A percentile compares a stretch with the other conserved stretches of the same genome.
These are phyloP conservation scores for Rotaria sp. DNA, from an alignment of 2,888 invertebrate genomes.

Conservation along the genomic window DNA sequence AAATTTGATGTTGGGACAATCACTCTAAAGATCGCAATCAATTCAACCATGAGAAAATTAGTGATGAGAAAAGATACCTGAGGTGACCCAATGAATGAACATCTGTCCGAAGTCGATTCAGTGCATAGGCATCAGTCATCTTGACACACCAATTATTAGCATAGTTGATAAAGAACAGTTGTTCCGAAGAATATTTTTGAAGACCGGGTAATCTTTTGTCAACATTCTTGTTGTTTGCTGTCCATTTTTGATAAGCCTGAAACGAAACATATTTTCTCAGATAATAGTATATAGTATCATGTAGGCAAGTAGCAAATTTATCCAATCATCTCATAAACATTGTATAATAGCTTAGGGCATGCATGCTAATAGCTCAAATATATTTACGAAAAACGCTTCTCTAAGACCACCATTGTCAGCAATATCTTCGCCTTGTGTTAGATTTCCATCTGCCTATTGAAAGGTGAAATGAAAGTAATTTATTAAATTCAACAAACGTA, in stretches of 20 bases:
- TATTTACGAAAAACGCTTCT: slow-evolving; percentile 56
- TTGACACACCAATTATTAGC: slow-evolving; percentile 56
- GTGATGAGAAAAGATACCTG: not conserved
- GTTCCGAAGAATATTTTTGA: slow-evolving; percentile 47
- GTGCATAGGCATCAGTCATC: slow-evolving; percentile 26
- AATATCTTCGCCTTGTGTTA: slow-evolving; percentile 51
- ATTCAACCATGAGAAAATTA: too few species aligned
- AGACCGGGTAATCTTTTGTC: slow-evolving; percentile 34
- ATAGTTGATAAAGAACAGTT: slow-evolving; percentile 58
- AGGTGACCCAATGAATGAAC: slow-evolving; percentile 37
- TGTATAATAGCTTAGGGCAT: accelerated
- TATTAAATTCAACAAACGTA: too few species aligned
- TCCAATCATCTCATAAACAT: too few species aligned
- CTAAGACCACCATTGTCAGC: slow-evolving; percentile 55
- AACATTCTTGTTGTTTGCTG: slow-evolving; percentile 6
- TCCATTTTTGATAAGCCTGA: slow-evolving; percentile 43
- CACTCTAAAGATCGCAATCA: not conserved
- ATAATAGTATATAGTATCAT: not conserved
- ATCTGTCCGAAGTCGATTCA: slow-evolving; percentile 21
- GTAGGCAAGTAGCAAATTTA: too few species aligned
- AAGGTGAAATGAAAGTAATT: not conserved
- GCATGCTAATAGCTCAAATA: not conserved
- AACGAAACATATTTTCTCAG: not conserved
- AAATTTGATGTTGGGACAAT: slow-evolving; percentile 36
- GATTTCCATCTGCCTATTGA: not conserved